Evolutionary conservation across 2,113 vertebrate genomes (phyloP), one percentile per base, ranked within the genome.

Genomic region (Oryzias javanicus): DNA sequence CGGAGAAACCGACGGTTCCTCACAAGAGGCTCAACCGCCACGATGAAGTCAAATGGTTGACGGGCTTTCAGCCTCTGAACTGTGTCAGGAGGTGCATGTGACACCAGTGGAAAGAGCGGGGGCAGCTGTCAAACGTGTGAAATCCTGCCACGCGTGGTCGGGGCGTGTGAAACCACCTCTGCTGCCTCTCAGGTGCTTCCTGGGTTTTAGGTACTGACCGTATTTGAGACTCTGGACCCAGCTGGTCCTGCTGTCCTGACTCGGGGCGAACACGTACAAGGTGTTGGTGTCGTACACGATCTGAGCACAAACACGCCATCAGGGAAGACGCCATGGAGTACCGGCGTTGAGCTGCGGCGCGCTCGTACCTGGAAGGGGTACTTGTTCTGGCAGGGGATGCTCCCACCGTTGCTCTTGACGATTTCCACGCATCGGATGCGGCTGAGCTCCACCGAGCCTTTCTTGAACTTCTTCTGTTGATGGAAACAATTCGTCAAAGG

Each of bases 161-260:
- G 10, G 57, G 4, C n/a, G 53, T 63, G 75, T 69, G 52, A 74
- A 62, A 66, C 49, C 56, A 3, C 42, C 17, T 50, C 14, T 54
- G 44, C 74, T 46, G 10, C 19, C 29, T 10, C 40, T 55, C 12
- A 44, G 7, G 15, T 44, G 42, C 15, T 44, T 14, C 42, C 20
- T 55, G 16, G 29, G 3, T 15, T 14, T n/a, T 8, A 29, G 40
- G 5, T 27, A 82, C 86, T 90, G 80, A 97, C 96, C 94, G 82
- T 95, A 93, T 87, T 98, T 98, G 51, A 98, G 87, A 55, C 84
- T 92, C 70, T 93, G 94, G 72, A 98, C 94, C 96, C 96, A 98
- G 14, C 72, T 54, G 60, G 86, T 93, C 46, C 95, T 91, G 81
- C 94, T 96, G 62, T 90, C 88, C 27, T 91, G 87, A 76, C 80